phyloP scores from a whole-genome alignment of 2,797 vertebrate species.

The Menidia menidia region DNA sequence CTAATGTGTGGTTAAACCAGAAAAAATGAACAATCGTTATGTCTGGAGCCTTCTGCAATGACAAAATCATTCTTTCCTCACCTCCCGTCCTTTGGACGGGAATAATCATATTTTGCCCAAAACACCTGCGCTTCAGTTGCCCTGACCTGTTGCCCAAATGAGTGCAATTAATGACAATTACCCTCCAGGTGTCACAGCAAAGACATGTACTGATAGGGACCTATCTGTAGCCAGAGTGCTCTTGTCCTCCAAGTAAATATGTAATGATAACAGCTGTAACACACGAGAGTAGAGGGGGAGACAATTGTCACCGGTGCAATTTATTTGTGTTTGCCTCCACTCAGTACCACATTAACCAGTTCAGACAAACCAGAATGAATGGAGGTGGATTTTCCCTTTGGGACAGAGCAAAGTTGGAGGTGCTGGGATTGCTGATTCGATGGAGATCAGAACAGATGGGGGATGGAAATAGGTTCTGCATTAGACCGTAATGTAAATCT shows the following conservation, averaged over 20 bases:
- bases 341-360: conserved; percentile 81
- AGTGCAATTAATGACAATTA: conserved; percentile 91
- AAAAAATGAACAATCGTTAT: conserved; percentile 80
- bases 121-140: conserved; percentile 88
- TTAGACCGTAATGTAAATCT: conserved; percentile 21
- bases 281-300: conserved; percentile 70
- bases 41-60: conserved; percentile 63
- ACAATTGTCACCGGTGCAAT: conserved; percentile 75
- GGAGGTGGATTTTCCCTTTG: conserved; percentile 64
- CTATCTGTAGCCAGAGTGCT: conserved; percentile 74
- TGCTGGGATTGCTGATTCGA: conserved; percentile 58
- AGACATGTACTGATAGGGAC: conserved; percentile 86
- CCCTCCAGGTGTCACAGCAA: conserved; percentile 86
- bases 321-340: conserved; percentile 83
- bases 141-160: conserved; percentile 84
- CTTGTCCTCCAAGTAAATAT: conserved; percentile 86
- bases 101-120: conserved; percentile 84
- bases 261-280: conserved; percentile 88
- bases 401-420: conserved; percentile 57
- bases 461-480: conserved; percentile 47
- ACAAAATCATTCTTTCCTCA: conserved; percentile 80
- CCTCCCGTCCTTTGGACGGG: conserved; percentile 66
- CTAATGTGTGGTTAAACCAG: conserved; percentile 81
- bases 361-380: conserved; percentile 84
- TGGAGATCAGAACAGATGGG: conserved; percentile 62